Conservation (phyloP, 2,888 invertebrate species). For the Teinopalpus imperialis region DNA sequence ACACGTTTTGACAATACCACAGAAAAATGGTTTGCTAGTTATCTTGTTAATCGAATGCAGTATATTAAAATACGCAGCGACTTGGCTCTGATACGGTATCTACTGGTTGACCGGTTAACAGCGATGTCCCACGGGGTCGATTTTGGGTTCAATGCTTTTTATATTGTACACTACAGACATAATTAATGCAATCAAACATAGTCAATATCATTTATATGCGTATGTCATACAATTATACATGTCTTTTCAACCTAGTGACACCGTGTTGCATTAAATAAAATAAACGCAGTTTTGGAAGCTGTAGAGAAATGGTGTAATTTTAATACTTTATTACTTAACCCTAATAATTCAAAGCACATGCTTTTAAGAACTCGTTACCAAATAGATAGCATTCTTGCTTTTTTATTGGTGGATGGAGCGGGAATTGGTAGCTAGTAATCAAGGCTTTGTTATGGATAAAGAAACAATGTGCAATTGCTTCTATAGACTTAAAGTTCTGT, state of each 20-base stretch:
- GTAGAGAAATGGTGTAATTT: constrained; percentile 5
- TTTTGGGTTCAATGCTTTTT: constrained; percentile 8
- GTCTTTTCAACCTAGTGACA: constrained; percentile 13
- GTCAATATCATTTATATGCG: constrained; percentile 9
- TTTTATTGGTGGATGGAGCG: background rate
- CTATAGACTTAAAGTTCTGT: constrained; percentile 1
- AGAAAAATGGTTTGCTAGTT: too few relatives aligned
- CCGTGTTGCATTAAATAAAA: background rate
- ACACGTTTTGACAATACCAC: constrained; percentile 9
- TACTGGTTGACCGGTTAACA: too few relatives aligned
- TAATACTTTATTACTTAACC: constrained; percentile 11
- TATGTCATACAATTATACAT: constrained; percentile 8
- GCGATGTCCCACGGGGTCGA: too few relatives aligned
- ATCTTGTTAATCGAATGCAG: too few relatives aligned
- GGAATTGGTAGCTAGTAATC: background rate
- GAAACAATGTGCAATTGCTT: constrained; percentile 4
- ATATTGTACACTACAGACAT: constrained; percentile 12
- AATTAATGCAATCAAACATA: background rate
- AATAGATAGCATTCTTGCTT: background rate
- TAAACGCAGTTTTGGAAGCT: constrained; percentile 5
- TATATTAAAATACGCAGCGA: too few relatives aligned
- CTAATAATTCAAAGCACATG: constrained; percentile 10
- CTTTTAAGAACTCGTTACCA: background rate
- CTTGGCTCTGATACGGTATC: too few relatives aligned
- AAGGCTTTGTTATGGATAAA: constrained; percentile 4